A percentile compares a stretch with the other conserved stretches of the same genome.
Conservation (phyloP, 2,113 vertebrate genomes). For the Indicator maculatus region DNA sequence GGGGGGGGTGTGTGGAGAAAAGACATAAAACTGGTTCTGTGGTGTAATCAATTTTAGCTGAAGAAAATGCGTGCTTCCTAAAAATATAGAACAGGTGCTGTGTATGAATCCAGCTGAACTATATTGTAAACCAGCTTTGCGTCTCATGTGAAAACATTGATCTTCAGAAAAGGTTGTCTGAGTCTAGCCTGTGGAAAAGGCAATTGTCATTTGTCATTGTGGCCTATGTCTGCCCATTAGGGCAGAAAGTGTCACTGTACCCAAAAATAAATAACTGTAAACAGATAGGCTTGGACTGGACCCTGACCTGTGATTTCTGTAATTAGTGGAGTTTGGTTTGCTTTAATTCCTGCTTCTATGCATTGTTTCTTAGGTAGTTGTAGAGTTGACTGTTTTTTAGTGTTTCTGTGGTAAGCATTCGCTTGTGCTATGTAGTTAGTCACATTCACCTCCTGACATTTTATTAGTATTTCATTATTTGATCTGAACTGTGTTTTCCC, state of each 20-base stretch:
- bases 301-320: neutral
- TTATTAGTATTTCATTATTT: constrained; percentile 1
- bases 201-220: neutral
- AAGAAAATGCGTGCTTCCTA: constrained; percentile 8
- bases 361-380: neutral
- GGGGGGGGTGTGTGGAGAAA: no score
- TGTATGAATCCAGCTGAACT: neutral
- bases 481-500: neutral
- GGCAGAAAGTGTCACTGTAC: neutral
- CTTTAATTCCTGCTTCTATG: neutral
- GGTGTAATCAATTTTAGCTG: constrained; percentile 21
- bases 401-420: neutral
- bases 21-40: neutral
- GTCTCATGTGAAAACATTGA: neutral
- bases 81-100: neutral
- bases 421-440: neutral
- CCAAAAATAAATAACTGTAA: neutral
- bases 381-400: neutral
- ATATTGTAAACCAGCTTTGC: neutral
- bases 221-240: neutral
- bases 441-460: neutral
- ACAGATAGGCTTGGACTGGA: neutral
- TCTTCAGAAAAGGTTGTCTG: neutral
- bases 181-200: neutral
- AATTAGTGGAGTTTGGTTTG: neutral